Evolutionary conservation across 2,888 invertebrate species (phyloP), one percentile per base, ranked within the genome.

Genomic region (Chrysolina haemoptera): DNA sequence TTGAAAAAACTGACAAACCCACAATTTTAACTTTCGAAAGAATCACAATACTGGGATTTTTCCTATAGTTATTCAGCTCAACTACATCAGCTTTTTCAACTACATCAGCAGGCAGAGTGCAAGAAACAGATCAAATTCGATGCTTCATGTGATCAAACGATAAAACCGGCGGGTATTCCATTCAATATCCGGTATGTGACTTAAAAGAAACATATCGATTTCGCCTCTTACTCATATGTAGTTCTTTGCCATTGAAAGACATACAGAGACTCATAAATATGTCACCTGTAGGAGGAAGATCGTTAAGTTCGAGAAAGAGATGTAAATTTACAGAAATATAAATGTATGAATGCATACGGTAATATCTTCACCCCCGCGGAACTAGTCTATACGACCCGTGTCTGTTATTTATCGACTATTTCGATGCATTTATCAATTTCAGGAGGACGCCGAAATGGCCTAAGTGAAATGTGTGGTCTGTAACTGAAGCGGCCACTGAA

Each of bases 401-500:
- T 53, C 53, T 53, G 53, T 20, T 53, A 53, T 53, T 53, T 53
- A 53, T 53, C 20, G 53, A 53, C 53, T 53, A 20, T 53, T 12
- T 53, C 2, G 53, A 53, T 53, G 53, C 53, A 53, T 53, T 53
- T 53, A 53, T 53, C 53, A 53, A 20, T 53, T 53, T 53, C 53
- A 12, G 53, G 20, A 53, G 50, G 27, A 59, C 27, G 14, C 35
- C 59, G 35, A 59, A 59, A 59, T 59, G 35, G 59, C n/a, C 6
- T n/a, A 22, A 59, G 59, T 59, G 35, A 59, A 59, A 59, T 27
- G 59, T 35, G 22, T 8, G 59, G 59, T 59, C 35, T 22, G 35
- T 14, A 59, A 59, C n/a, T 59, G 59, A 59, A 59, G 53, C 53
- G 11, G 53, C 53, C 53, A 59, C n/a, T 59, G 59, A 59, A 59